phyloP scores from a whole-genome alignment of 1,140 invertebrate genomes.

The Drosophila ohnishii region DNA sequence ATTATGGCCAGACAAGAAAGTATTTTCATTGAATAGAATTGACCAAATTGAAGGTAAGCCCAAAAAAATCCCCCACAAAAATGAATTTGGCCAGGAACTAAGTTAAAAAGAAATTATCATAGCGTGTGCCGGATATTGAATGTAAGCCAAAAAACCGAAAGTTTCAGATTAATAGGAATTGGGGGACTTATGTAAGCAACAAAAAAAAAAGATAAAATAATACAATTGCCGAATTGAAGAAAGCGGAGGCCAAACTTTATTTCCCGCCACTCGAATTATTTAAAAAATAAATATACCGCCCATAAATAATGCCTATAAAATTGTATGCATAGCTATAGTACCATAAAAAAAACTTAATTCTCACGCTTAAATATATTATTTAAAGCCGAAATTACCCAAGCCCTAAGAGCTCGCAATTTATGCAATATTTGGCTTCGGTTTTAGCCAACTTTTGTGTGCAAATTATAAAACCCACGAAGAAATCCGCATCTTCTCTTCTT shows the following conservation, averaged over 20 bases:
- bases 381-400: slow-evolving; percentile 68
- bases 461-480: slow-evolving; percentile 38
- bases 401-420: slow-evolving; percentile 32
- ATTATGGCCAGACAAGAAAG: slow-evolving; percentile 40
- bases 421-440: slow-evolving; percentile 49
- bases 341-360: slow-evolving; percentile 42
- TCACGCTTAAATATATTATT: slow-evolving; percentile 72
- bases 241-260: slow-evolving; percentile 29
- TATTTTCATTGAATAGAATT: slow-evolving; percentile 47
- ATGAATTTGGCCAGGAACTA: slow-evolving; percentile 21
- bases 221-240: slow-evolving; percentile 46
- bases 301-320: slow-evolving; percentile 33
- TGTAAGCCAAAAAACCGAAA: slow-evolving; percentile 35
- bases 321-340: slow-evolving; percentile 40
- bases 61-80: slow-evolving; percentile 3
- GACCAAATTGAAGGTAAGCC: slow-evolving; percentile 18
- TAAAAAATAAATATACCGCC: slow-evolving; percentile 21
- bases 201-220: slow-evolving; percentile 3
- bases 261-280: slow-evolving; percentile 14
- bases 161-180: slow-evolving; percentile 26
- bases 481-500: slow-evolving; percentile 32
- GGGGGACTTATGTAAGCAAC: slow-evolving; percentile 15
- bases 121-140: slow-evolving; percentile 43
- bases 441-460: slow-evolving; percentile 57
- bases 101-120: slow-evolving; percentile 21